phyloP scores from a whole-genome alignment of 2,797 vertebrate genomes.

The Nannoperca australis region DNA sequence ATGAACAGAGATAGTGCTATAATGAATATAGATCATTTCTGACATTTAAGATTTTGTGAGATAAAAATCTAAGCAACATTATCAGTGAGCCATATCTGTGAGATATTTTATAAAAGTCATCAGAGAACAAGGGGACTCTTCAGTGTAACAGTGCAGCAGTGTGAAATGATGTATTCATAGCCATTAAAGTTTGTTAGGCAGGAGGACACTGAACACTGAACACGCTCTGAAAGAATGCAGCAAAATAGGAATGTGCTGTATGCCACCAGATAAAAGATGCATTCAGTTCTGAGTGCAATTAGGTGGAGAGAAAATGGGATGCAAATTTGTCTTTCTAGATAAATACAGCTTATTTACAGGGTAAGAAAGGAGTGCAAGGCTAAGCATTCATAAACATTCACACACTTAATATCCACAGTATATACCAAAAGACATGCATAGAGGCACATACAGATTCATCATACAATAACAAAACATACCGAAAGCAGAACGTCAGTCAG shows the following conservation, averaged over 20 bases:
- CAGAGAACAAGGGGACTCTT: conserved; percentile 32
- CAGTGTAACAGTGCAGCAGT: conserved; percentile 51
- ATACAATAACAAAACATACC: conserved; percentile 66
- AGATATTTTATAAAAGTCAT: conserved; percentile 48
- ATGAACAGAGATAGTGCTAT: conserved; percentile 63
- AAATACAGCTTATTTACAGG: conserved; percentile 70
- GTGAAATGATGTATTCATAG: conserved; percentile 52
- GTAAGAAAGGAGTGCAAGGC: conserved; percentile 75
- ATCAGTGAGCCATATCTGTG: conserved; percentile 47
- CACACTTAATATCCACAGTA: conserved; percentile 75
- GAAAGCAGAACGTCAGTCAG: conserved; percentile 70
- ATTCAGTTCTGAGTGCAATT: conserved; percentile 38
- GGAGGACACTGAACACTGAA: conserved; percentile 49
- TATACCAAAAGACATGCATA: conserved; percentile 79
- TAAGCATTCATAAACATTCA: conserved; percentile 76
- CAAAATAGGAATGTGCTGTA: conserved; percentile 44
- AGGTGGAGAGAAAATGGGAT: conserved; percentile 48
- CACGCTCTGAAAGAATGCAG: conserved; percentile 33
- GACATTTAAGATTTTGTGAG: conserved; percentile 58
- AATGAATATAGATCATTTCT: conserved; percentile 62
- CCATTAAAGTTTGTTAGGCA: conserved; percentile 48
- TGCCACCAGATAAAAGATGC: conserved; percentile 37
- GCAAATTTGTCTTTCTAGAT: conserved; percentile 41
- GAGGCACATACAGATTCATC: conserved; percentile 78
- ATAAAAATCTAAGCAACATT: conserved; percentile 60